phyloP scores from a whole-genome alignment of 53 echinoderm and acorn worm species.

The Hippasteria phrygiana region DNA sequence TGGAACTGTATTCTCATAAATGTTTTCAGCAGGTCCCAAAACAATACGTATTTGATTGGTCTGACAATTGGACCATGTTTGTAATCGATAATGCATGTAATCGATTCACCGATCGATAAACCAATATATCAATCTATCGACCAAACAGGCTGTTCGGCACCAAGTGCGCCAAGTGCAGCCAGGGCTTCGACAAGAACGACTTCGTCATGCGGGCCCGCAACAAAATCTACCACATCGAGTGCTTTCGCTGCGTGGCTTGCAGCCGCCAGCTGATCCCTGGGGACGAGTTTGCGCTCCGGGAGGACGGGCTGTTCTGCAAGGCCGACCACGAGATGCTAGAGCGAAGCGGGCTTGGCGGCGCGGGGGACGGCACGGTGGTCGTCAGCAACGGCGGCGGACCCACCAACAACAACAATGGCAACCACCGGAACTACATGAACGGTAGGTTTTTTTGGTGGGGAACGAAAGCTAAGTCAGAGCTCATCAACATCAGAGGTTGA shows the following conservation, averaged over 20 bases:
- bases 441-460: conserved; percentile 53
- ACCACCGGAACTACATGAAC: conserved; percentile 86
- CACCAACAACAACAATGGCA: conserved; percentile 65
- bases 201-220: conserved; percentile 99
- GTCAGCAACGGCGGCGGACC: conserved; percentile 19
- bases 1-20: too few species aligned
- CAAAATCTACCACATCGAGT: conserved; percentile 99
- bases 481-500: background rate
- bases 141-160: conserved; percentile 96
- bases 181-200: conserved; percentile 99
- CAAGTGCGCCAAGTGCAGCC: conserved; percentile 98
- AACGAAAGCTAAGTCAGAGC: background rate
- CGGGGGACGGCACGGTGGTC: conserved; percentile 53
- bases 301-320: conserved; percentile 98
- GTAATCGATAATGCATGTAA: too few species aligned
- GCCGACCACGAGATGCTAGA: conserved; percentile 97
- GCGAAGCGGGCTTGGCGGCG: conserved; percentile 63
- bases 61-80: too few species aligned
- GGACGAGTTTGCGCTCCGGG: conserved; percentile 98
- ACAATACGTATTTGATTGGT: too few species aligned
- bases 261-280: conserved; percentile 98
- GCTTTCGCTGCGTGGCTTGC: conserved; percentile 99
- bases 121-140: background rate
- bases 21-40: too few species aligned
- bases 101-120: too few species aligned